phyloP scores from a whole-genome alignment of 1,140 invertebrate species.

The Drosophila bocki region DNA sequence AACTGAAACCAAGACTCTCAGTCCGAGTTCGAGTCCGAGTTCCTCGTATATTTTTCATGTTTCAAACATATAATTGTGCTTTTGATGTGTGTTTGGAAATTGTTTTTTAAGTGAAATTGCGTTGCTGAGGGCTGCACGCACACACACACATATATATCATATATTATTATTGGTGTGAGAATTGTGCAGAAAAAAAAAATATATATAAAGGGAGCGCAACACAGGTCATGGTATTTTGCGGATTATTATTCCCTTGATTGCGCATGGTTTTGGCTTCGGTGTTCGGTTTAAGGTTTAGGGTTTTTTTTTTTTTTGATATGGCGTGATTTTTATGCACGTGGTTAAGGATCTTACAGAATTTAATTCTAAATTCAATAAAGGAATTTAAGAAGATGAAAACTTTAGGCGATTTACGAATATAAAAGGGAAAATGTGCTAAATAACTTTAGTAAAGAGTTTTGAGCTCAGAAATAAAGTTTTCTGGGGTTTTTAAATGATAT shows the following conservation, averaged over 20 bases:
- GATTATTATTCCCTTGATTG: conserved; percentile 44
- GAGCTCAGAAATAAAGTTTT: not conserved
- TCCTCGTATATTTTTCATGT: conserved; percentile 62
- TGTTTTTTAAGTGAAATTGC: conserved; percentile 83
- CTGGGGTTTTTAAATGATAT: not conserved
- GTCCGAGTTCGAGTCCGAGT: conserved; percentile 25
- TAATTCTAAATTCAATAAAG: not conserved
- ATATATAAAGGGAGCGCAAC: conserved; percentile 51
- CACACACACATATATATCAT: not conserved
- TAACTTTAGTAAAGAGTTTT: not conserved
- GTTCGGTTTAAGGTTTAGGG: conserved; percentile 20
- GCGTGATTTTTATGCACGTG: conserved; percentile 60
- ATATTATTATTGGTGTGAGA: conserved; percentile 34
- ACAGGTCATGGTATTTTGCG: conserved; percentile 67
- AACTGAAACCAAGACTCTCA: conserved; percentile 21
- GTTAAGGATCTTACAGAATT: conserved; percentile 3
- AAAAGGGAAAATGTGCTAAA: not conserved
- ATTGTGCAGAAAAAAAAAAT: conserved; percentile 26
- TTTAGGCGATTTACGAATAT: no score
- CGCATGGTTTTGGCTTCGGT: conserved; percentile 36
- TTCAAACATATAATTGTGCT: conserved; percentile 77
- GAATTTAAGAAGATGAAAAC: not conserved
- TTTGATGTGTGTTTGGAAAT: conserved; percentile 75
- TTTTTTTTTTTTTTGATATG: conserved; percentile 11
- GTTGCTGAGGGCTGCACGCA: conserved; percentile 27